These are phyloP conservation scores for Indicator indicator DNA, from an alignment of 2,113 vertebrate species.

Conservation along the genomic window DNA sequence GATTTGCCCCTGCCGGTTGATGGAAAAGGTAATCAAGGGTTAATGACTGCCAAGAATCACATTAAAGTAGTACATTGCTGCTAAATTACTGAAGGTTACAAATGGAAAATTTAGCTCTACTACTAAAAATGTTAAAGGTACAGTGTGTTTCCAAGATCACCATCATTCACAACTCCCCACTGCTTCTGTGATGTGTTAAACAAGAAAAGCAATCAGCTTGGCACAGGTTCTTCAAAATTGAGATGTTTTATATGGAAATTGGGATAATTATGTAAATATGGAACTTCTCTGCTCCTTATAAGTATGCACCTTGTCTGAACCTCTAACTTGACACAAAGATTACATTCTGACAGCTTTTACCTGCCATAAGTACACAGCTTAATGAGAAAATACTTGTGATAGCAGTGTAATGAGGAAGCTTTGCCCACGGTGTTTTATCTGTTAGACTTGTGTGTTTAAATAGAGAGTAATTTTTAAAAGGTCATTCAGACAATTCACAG, in stretches of 20 bases:
- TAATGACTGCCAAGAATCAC: constrained; percentile 47
- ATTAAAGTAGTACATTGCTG: constrained; percentile 9
- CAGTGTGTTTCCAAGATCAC: background rate
- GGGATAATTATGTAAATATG: background rate
- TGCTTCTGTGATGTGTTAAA: background rate
- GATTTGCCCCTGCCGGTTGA: background rate
- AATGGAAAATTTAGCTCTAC: constrained; percentile 47
- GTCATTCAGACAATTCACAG: background rate
- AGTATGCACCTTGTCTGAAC: background rate
- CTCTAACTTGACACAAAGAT: background rate
- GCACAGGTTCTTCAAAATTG: background rate
- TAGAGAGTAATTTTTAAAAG: background rate
- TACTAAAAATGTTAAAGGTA: background rate
- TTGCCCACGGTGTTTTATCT: background rate
- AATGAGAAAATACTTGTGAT: background rate
- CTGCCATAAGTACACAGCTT: background rate
- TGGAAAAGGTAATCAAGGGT: constrained; percentile 55
- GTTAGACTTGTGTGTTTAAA: background rate
- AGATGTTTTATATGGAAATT: background rate
- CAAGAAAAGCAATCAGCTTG: background rate
- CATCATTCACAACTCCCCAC: background rate
- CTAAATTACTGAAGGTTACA: constrained; percentile 42
- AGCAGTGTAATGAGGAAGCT: background rate
- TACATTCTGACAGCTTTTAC: background rate
- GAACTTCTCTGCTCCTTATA: background rate